phyloP scores from a whole-genome alignment of 1,140 invertebrate species.

The Leptopilina clavipes region DNA sequence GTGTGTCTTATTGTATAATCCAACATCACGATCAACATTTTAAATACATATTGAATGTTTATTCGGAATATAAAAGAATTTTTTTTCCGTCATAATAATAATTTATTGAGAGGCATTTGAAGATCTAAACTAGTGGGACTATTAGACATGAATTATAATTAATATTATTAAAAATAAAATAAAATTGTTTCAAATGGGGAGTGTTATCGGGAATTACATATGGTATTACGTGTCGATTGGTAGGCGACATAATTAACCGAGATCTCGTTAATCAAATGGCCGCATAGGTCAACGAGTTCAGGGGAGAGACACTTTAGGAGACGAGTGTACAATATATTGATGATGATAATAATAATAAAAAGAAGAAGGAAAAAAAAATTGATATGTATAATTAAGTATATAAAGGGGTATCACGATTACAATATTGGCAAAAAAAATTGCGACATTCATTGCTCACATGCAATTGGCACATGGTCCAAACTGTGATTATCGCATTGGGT shows the following conservation, averaged over 20 bases:
- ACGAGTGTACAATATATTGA: neutral
- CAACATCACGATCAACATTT: neutral
- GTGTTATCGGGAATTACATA: too few relatives aligned
- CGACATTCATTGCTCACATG: neutral
- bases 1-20: neutral
- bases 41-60: neutral
- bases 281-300: neutral
- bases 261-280: constrained; percentile 3
- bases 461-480: constrained; percentile 10
- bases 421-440: constrained; percentile 3
- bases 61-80: too few relatives aligned
- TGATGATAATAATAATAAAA: neutral
- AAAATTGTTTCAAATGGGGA: too few relatives aligned
- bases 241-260: constrained; percentile 3
- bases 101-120: too few relatives aligned
- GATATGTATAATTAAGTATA: constrained; percentile 4
- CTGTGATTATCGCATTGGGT: neutral
- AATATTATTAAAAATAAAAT: too few relatives aligned
- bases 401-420: constrained; percentile 1
- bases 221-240: constrained; percentile 1
- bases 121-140: too few relatives aligned
- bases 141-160: too few relatives aligned
- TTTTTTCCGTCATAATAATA: too few relatives aligned
- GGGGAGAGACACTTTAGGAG: neutral
- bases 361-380: neutral